Evolutionary conservation across 2,888 invertebrate species (phyloP).

Genomic region (Candidula unifasciata): DNA sequence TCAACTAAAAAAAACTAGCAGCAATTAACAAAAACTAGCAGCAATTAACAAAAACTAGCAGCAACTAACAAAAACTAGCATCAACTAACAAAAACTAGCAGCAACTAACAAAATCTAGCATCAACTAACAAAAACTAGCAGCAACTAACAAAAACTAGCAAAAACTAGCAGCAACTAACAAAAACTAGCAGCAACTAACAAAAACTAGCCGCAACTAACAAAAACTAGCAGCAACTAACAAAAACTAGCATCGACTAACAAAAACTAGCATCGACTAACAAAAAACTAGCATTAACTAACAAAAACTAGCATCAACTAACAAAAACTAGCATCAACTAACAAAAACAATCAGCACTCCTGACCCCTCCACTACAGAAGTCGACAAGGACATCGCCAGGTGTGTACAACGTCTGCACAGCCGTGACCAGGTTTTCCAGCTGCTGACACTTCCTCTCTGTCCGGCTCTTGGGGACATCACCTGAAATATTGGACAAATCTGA

Average conservation of each 20-base stretch:
- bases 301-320: too few relatives aligned
- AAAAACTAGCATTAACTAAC: not conserved
- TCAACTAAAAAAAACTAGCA: too few relatives aligned
- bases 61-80: not conserved
- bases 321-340: too few relatives aligned
- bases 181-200: not conserved
- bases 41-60: too few relatives aligned
- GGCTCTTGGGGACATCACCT: conserved; percentile 84
- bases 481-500: not conserved
- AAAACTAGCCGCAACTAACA: not conserved
- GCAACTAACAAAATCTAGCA: not conserved
- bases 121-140: not conserved
- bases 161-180: not conserved
- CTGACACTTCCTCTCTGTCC: conserved; percentile 88
- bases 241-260: not conserved
- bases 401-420: conserved; percentile 86
- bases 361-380: conserved; percentile 95
- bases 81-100: not conserved
- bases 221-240: not conserved
- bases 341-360: conserved; percentile 50
- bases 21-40: too few relatives aligned
- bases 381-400: conserved; percentile 84
- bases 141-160: not conserved
- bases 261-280: not conserved
- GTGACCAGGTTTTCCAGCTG: conserved; percentile 91